Base-by-base conservation (phyloP, 2,888 invertebrate genomes). In the Lydus trimaculatus region DNA sequence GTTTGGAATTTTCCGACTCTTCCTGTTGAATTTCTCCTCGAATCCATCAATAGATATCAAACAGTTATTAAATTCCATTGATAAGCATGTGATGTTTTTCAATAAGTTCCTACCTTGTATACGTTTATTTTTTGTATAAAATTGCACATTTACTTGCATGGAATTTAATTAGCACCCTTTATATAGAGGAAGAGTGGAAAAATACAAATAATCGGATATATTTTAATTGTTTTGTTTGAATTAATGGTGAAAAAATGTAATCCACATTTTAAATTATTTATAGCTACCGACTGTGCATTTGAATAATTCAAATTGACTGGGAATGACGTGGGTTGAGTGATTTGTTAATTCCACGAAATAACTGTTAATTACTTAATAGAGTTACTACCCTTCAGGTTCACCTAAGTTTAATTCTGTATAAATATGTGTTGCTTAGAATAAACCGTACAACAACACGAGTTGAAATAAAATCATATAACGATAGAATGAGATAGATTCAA, bases 361-460 rank as follows among this genome's bases (percentile, higher is more conserved):
- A 64, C 65, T 63, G 63, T 58, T 69, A 70, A 70, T 70, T 70
- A 66, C 58, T 66, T 70, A 70, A 70, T 62, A 64, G 70, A 63
- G 66, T 70, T 70, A 63, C 59, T 48, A 59, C 62, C 68, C 62
- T 17, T 31, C 7, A 15, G 23, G 65, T 58, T 65, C 56, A 63
- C 65, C 66, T 69, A 15, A 52, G 69, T 64, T 60, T 69, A 69
- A 69, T 65, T 63, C 67, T 48, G 23, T 36, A 31, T 63, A 48
- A 63, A 43, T 65, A 69, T 61, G 61, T 60, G 69, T 66, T 62
- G 39, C 23, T 23, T 20, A 59, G 36, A 64, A 64, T 56, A 58
- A 59, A 58, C 31, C 9, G 23, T 25, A 15, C 15, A 13, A 13
- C 23, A 56, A 23, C 15, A 56, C 43, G 25, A 25, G 25, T 20